phyloP scores from a whole-genome alignment of 2,113 vertebrate species.

The Chauna torquata region DNA sequence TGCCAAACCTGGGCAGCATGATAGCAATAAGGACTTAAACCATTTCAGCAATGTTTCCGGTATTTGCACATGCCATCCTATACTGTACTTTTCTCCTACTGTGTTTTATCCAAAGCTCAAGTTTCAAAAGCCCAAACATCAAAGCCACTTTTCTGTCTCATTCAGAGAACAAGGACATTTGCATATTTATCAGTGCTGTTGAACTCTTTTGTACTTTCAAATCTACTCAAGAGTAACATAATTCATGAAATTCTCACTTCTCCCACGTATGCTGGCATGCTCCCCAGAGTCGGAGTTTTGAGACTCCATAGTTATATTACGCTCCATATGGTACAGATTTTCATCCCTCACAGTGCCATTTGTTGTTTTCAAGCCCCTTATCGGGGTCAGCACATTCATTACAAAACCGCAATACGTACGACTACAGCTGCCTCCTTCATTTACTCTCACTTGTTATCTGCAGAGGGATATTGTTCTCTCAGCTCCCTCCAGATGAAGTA shows the following conservation, averaged over 20 bases:
- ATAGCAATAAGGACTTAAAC: background rate
- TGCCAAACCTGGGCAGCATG: background rate
- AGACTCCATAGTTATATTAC: conserved; percentile 11
- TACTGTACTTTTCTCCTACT: background rate
- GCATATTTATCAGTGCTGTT: conserved; percentile 27
- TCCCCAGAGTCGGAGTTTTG: conserved; percentile 35
- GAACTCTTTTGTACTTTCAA: conserved; percentile 57
- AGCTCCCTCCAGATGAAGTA: background rate
- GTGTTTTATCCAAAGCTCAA: background rate
- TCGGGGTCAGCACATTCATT: conserved; percentile 45
- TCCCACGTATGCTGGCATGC: conserved; percentile 17
- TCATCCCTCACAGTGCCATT: conserved; percentile 1
- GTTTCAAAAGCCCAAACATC: conserved; percentile 11
- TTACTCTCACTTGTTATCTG: background rate
- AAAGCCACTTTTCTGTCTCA: background rate
- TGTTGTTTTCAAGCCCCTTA: conserved; percentile 45
- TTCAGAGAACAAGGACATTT: conserved; percentile 38
- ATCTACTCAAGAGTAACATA: conserved; percentile 49
- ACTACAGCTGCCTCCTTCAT: background rate
- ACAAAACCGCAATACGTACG: background rate
- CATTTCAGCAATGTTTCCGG: background rate
- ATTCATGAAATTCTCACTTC: conserved; percentile 65
- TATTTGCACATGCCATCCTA: background rate
- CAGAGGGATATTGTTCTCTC: background rate
- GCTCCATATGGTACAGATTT: conserved; percentile 63